phyloP scores from a whole-genome alignment of 2,797 vertebrate species.

The Pantherophis vulpinus region DNA sequence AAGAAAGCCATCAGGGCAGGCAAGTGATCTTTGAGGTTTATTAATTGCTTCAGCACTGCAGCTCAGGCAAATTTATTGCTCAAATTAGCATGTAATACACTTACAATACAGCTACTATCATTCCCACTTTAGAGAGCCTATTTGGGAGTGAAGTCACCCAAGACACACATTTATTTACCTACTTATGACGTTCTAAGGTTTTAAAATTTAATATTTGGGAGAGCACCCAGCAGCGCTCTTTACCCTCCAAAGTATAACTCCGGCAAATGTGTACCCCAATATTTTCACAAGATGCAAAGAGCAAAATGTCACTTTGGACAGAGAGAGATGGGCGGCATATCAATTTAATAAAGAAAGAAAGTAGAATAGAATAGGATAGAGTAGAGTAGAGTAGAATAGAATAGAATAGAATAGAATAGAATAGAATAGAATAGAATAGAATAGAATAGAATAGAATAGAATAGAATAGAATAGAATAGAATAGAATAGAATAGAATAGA shows the following conservation, averaged over 20 bases:
- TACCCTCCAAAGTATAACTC: neutral
- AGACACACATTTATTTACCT: slow-evolving; percentile 28
- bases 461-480: too few relatives aligned
- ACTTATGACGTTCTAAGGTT: neutral
- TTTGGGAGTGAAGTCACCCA: slow-evolving; percentile 61
- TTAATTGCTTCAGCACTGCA: slow-evolving; percentile 79
- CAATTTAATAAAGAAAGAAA: neutral
- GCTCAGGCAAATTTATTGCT: slow-evolving; percentile 81
- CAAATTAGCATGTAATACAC: slow-evolving; percentile 83
- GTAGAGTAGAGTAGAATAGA: accelerated
- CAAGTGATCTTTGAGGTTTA: slow-evolving; percentile 76
- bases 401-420: accelerated
- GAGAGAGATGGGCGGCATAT: neutral
- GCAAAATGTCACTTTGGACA: neutral
- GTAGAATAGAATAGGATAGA: too few relatives aligned
- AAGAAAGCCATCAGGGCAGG: slow-evolving; percentile 82
- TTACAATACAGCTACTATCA: slow-evolving; percentile 75
- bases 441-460: too few relatives aligned
- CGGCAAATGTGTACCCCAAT: neutral
- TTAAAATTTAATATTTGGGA: neutral
- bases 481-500: too few relatives aligned
- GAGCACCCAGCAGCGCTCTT: neutral
- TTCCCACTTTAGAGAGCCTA: slow-evolving; percentile 61
- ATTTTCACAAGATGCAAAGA: neutral
- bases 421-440: too few relatives aligned